Percentiles rank a stretch among this genome's conserved stretches.
Conservation (phyloP, 2,888 invertebrate species). For the Iphiclides podalirius region DNA sequence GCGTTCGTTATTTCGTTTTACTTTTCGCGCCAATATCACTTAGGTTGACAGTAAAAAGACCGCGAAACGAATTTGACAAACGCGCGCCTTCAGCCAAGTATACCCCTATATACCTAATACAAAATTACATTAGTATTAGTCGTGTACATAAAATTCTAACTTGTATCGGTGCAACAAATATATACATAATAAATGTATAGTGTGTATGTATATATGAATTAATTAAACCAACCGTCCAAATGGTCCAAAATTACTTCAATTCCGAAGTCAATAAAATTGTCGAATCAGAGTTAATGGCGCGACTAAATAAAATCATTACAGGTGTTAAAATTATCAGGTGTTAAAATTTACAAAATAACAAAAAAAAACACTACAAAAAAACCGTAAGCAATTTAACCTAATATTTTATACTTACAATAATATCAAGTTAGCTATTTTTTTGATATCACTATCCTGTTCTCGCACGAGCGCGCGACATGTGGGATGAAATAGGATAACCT, state of each 20-base stretch:
- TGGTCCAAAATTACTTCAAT: constrained; percentile 57
- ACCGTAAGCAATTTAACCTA: constrained; percentile 67
- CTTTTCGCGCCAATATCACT: constrained; percentile 16
- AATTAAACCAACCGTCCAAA: constrained; percentile 45
- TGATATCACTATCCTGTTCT: constrained; percentile 62
- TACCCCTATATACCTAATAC: constrained; percentile 2
- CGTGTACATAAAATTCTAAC: constrained; percentile 30
- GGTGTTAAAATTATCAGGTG: constrained; percentile 52
- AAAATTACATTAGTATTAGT: constrained; percentile 26
- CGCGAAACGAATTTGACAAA: constrained; percentile 26
- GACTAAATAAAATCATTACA: no score
- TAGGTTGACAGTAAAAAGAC: constrained; percentile 14
- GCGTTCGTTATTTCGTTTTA: constrained; percentile 33
- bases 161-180: constrained; percentile 30
- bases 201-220: constrained; percentile 28
- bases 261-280: no score
- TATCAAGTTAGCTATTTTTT: constrained; percentile 68
- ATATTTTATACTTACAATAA: constrained; percentile 64
- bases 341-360: constrained; percentile 73
- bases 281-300: no score
- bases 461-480: constrained; percentile 35
- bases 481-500: constrained; percentile 61
- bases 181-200: background rate
- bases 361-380: constrained; percentile 71
- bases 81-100: constrained; percentile 18